These are phyloP conservation scores for Riptortus pedestris DNA, from an alignment of 1,140 invertebrate genomes.

Conservation along the genomic window DNA sequence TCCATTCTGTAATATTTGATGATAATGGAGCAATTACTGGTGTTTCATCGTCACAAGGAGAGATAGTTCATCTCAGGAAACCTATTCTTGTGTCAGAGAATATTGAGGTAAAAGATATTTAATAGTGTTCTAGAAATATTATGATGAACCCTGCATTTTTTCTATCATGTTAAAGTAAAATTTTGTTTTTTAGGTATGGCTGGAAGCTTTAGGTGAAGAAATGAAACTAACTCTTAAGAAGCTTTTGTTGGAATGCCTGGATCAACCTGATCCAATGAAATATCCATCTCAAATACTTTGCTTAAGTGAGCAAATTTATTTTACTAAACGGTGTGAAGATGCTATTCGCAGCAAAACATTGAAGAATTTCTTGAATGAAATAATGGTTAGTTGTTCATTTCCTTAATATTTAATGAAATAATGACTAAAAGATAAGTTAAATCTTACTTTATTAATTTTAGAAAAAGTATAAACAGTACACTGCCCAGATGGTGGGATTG, in stretches of 20 bases:
- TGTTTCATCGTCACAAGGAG: slow-evolving; percentile 72
- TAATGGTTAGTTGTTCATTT: too few relatives aligned
- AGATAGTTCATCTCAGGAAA: slow-evolving; percentile 65
- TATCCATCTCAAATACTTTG: slow-evolving; percentile 81
- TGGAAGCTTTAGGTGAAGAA: slow-evolving; percentile 64
- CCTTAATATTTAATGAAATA: too few relatives aligned
- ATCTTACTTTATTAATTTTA: not conserved
- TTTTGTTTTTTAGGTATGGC: slow-evolving; percentile 58
- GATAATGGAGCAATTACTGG: slow-evolving; percentile 52
- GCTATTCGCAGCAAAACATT: slow-evolving; percentile 59
- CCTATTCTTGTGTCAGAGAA: slow-evolving; percentile 64
- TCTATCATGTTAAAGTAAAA: too few relatives aligned
- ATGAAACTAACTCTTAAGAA: slow-evolving; percentile 68
- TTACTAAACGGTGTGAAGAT: slow-evolving; percentile 72
- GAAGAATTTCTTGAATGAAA: slow-evolving; percentile 34
- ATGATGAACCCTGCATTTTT: too few relatives aligned
- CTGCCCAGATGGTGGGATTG: not conserved
- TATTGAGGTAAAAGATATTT: slow-evolving; percentile 56
- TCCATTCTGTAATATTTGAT: slow-evolving; percentile 62
- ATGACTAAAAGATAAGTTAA: too few relatives aligned
- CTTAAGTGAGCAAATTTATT: slow-evolving; percentile 56
- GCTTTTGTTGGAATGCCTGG: slow-evolving; percentile 58
- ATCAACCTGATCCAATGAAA: slow-evolving; percentile 57
- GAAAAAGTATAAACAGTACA: not conserved
- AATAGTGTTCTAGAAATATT: too few relatives aligned